Evolutionary conservation across 2,797 vertebrate genomes (phyloP).

Genomic region (Artibeus lituratus): DNA sequence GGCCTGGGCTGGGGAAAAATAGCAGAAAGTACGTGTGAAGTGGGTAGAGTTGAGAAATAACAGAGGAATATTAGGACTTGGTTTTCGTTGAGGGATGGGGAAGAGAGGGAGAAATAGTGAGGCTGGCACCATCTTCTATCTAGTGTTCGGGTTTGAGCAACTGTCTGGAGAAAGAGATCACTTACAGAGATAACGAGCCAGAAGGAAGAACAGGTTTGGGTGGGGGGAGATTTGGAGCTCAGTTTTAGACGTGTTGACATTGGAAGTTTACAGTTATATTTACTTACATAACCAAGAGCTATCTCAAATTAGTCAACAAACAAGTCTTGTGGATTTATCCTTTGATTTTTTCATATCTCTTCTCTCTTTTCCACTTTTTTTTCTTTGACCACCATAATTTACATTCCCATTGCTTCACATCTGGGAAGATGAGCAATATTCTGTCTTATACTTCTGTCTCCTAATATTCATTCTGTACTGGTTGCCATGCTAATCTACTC

Average conservation of each 20-base stretch:
- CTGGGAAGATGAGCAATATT: background rate
- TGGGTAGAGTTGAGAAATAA: background rate
- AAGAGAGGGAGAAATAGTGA: background rate
- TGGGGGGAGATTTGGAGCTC: background rate
- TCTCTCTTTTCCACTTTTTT: slow-evolving; percentile 2
- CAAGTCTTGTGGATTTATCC: background rate
- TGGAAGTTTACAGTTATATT: background rate
- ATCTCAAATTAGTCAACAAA: background rate
- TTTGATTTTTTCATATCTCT: background rate
- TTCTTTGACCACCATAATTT: background rate
- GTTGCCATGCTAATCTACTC: background rate
- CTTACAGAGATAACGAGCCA: background rate
- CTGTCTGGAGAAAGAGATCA: background rate
- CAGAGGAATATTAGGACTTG: background rate
- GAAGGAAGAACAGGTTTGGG: background rate
- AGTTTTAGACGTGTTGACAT: background rate
- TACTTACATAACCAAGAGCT: background rate
- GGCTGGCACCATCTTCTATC: background rate
- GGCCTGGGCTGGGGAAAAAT: background rate
- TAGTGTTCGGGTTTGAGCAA: background rate
- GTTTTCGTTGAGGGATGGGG: background rate
- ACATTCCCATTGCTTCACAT: background rate
- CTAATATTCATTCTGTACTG: background rate
- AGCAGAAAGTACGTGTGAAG: background rate
- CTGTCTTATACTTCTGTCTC: background rate